These are phyloP conservation scores for Ashinkailepas kermadecensis DNA, from an alignment of 2,888 invertebrate species.

Conservation along the genomic window DNA sequence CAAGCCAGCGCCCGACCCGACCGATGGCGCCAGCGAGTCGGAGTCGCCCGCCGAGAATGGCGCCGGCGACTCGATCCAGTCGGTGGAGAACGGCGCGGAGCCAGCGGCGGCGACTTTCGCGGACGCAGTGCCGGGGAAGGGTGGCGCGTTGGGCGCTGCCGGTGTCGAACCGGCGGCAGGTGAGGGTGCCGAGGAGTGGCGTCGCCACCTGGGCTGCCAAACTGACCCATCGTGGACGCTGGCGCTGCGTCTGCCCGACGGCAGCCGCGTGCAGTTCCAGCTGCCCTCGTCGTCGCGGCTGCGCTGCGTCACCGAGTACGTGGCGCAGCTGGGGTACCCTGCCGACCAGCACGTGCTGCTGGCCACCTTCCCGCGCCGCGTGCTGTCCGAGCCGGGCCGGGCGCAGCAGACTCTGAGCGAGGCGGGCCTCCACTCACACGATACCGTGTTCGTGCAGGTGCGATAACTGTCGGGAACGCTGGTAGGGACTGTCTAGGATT, in stretches of 20 bases:
- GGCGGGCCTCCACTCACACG: constrained; percentile 42
- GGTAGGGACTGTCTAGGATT: background rate
- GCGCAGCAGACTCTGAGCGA: constrained; percentile 39
- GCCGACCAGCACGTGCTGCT: constrained; percentile 43
- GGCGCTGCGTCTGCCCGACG: constrained; percentile 44
- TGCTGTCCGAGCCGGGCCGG: constrained; percentile 41
- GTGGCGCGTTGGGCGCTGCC: too few species aligned
- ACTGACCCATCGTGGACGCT: constrained; percentile 42
- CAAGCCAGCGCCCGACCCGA: background rate
- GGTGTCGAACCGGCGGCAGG: constrained; percentile 24
- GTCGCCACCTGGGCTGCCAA: constrained; percentile 32
- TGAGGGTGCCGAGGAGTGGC: constrained; percentile 35
- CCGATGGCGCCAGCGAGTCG: background rate
- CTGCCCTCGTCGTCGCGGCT: constrained; percentile 44
- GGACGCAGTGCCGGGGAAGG: background rate
- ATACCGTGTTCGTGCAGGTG: constrained; percentile 44
- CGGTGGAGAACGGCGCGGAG: background rate
- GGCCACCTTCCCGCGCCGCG: constrained; percentile 43
- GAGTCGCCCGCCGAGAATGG: background rate
- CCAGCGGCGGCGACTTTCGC: background rate
- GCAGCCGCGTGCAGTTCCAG: constrained; percentile 41
- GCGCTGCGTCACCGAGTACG: constrained; percentile 36
- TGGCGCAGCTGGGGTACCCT: constrained; percentile 40
- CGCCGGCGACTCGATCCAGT: background rate
- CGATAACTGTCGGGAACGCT: background rate